A percentile compares a stretch with the other conserved stretches of the same genome.
Conservation (phyloP, 92 coral and sea anemone genomes). For the Bergia sp. region DNA sequence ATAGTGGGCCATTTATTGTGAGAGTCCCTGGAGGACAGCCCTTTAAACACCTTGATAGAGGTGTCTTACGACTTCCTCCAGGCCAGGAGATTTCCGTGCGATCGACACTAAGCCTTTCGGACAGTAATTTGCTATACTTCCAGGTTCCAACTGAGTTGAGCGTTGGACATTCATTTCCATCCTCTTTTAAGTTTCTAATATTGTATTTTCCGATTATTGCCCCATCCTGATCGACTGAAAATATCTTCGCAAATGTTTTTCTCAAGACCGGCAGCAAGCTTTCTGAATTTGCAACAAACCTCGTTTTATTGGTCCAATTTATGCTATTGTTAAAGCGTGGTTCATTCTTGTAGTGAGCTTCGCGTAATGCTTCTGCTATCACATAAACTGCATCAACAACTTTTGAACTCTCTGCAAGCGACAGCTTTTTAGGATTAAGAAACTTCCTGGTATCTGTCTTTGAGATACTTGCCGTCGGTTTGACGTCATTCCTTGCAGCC, state of each 20-base stretch:
- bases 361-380: slow-evolving; percentile 9
- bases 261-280: not conserved
- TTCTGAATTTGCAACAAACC: not conserved
- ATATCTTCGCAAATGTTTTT: not conserved
- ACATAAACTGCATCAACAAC: slow-evolving; percentile 21
- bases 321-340: not conserved
- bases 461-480: not conserved
- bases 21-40: slow-evolving; percentile 77
- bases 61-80: slow-evolving; percentile 45
- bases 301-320: not conserved
- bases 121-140: slow-evolving; percentile 32
- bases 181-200: slow-evolving; percentile 32
- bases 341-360: not conserved
- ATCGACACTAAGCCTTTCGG: not conserved
- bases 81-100: slow-evolving; percentile 63
- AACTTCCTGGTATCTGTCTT: not conserved
- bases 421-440: not conserved
- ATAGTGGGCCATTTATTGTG: slow-evolving; percentile 38
- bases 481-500: not conserved
- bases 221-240: slow-evolving; percentile 7
- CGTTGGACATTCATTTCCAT: slow-evolving; percentile 4
- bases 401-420: slow-evolving; percentile 21
- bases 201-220: slow-evolving; percentile 33
- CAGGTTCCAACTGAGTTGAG: slow-evolving; percentile 68
- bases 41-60: slow-evolving; percentile 65